Percentiles rank a stretch among this genome's conserved stretches.
Conservation (phyloP, 2,113 vertebrate genomes). For the Laticauda laticaudata region DNA sequence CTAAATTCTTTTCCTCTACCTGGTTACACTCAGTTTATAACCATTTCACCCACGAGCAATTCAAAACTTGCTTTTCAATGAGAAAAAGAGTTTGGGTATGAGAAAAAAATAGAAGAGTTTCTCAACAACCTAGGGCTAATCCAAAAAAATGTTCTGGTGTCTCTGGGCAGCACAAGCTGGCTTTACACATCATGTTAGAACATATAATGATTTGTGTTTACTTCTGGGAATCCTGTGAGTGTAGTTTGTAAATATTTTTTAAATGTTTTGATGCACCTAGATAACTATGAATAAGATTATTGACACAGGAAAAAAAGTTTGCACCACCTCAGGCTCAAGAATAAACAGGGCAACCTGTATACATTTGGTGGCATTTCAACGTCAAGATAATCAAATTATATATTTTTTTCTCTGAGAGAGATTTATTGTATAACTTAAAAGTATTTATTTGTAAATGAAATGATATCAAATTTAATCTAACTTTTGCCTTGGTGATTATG, state of each 20-base stretch:
- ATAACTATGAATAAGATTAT: neutral
- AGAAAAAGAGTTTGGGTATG: neutral
- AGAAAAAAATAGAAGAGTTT: neutral
- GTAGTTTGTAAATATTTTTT: neutral
- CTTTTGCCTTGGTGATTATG: neutral
- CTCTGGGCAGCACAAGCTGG: neutral
- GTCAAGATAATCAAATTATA: neutral
- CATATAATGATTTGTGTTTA: neutral
- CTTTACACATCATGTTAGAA: neutral
- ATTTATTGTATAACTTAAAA: neutral
- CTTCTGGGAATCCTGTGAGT: neutral
- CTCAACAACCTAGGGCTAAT: neutral
- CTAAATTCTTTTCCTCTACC: neutral
- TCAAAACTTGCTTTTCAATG: neutral
- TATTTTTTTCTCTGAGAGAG: neutral
- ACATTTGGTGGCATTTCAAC: neutral
- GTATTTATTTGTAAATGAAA: neutral
- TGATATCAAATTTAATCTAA: neutral
- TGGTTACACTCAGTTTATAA: neutral
- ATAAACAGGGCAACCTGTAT: neutral
- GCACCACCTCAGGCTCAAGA: neutral
- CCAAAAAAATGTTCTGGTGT: neutral
- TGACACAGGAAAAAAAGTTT: neutral
- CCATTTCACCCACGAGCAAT: neutral
- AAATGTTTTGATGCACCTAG: neutral